A percentile compares a stretch with the other conserved stretches of the same genome.
phyloP scores from a whole-genome alignment of 2,888 invertebrate genomes.

The Stenichneumon culpator region DNA sequence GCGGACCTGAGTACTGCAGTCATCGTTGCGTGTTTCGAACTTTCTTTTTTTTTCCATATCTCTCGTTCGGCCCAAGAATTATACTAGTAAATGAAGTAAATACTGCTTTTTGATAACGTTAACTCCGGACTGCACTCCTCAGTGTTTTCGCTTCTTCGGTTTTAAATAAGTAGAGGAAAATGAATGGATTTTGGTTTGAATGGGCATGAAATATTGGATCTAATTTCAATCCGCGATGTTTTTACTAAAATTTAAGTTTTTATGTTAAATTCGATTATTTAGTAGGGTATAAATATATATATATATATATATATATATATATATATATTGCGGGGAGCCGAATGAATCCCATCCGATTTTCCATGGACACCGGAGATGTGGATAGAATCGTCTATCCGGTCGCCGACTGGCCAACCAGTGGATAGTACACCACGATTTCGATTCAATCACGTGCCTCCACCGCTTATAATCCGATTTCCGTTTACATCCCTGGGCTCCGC shows the following conservation, averaged over 20 bases:
- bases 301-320: not conserved
- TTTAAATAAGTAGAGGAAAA: not conserved
- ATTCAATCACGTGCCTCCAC: slow-evolving; percentile 64
- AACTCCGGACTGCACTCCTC: not conserved
- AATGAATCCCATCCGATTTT: slow-evolving; percentile 8
- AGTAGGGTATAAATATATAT: not conserved
- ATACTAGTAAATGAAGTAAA: slow-evolving; percentile 45
- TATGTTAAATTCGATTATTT: not conserved
- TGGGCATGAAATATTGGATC: not conserved
- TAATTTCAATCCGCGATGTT: not conserved
- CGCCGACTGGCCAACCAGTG: slow-evolving; percentile 1
- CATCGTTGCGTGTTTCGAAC: slow-evolving; percentile 14
- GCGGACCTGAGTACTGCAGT: slow-evolving; percentile 15
- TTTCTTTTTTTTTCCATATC: not conserved
- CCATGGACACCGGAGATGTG: slow-evolving; percentile 7
- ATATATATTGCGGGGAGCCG: not conserved
- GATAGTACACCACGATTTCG: slow-evolving; percentile 57
- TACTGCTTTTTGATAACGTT: slow-evolving; percentile 20
- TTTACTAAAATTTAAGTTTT: not conserved
- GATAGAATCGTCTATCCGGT: slow-evolving; percentile 11
- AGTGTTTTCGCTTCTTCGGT: not conserved
- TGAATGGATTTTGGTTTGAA: not conserved
- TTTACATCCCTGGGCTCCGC: slow-evolving; percentile 58
- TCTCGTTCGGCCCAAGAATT: slow-evolving; percentile 40
- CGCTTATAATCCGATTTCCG: slow-evolving; percentile 67